Conservation (phyloP, 2,888 invertebrate genomes). For the Serripes groenlandicus region DNA sequence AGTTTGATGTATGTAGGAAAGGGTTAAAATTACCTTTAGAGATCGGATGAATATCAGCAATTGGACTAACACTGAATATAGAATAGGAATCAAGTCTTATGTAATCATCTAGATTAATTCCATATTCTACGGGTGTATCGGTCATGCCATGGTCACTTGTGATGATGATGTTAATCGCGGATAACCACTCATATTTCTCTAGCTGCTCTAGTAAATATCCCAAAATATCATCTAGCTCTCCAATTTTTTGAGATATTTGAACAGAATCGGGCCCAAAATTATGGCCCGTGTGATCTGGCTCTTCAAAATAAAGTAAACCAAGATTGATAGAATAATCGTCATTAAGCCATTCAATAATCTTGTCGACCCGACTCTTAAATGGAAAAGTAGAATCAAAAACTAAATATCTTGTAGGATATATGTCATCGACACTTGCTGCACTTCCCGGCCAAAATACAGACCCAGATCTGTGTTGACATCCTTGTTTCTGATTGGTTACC, state of each 20-base stretch:
- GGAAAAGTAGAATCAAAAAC: conserved; percentile 75
- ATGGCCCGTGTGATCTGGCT: conserved; percentile 91
- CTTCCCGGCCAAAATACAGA: conserved; percentile 92
- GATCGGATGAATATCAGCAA: conserved; percentile 89
- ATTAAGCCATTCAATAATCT: conserved; percentile 82
- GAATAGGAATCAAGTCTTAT: conserved; percentile 69
- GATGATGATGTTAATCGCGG: conserved; percentile 90
- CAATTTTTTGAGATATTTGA: conserved; percentile 87
- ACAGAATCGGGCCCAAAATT: conserved; percentile 87
- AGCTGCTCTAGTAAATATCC: conserved; percentile 88
- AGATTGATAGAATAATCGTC: conserved; percentile 89
- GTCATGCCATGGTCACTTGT: conserved; percentile 92
- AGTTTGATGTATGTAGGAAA: neutral
- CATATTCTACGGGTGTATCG: conserved; percentile 85
- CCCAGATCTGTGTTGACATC: conserved; percentile 89
- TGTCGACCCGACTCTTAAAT: conserved; percentile 76
- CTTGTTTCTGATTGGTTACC: conserved; percentile 88
- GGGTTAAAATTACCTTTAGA: conserved; percentile 23
- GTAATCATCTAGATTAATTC: conserved; percentile 76
- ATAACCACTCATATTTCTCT: conserved; percentile 87
- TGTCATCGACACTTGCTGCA: conserved; percentile 85
- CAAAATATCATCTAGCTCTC: conserved; percentile 86
- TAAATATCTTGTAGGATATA: conserved; percentile 70
- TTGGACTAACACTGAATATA: conserved; percentile 88
- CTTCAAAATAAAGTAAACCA: conserved; percentile 90